Evolutionary conservation across 2,797 vertebrate genomes (phyloP), one percentile per base, ranked within the genome.

Genomic region (Acridotheres tristis): DNA sequence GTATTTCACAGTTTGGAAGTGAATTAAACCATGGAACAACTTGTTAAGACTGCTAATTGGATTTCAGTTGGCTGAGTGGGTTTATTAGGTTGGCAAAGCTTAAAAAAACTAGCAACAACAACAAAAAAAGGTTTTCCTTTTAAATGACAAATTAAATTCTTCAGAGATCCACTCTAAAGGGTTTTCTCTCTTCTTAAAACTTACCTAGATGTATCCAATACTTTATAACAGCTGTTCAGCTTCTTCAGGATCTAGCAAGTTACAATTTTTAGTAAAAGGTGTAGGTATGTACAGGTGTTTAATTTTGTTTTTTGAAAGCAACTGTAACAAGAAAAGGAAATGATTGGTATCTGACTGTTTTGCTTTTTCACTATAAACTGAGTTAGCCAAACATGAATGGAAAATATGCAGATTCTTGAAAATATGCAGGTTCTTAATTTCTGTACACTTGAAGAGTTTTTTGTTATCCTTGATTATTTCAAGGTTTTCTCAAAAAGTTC

Each of bases 11-110:
- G 76, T 86, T 82, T 85, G 75, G 32, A 92, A 96, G 83, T 59
- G 48, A 88, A 93, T 58, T 92, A 85, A 97, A 92, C 80, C 74
- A 59, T 92, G 57, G 82, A 90, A 68, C 83, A 90, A 85, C 15
- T 91, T 94, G 54, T 80, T 90, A 88, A 89, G 84, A 63, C 74
- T 97, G 61, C 95, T 97, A 74, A 57, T 91, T 86, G 42, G 53
- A 57, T 92, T 95, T 88, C 67, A 89, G 50, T 78, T 88, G 48
- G 16, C 55, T 74, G 17, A 67, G 10, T n/a, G 71, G 13, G 68
- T 86, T 93, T 96, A 89, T 77, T 94, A 85, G 72, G 40, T 85
- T 93, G 76, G 16, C 69, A 81, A 91, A 96, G 61, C 68, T 85
- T 27, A 34, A 51, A 92, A 88, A 85, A 85, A 42, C 4, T 11